Percentiles rank a stretch among this genome's conserved stretches.
Conservation (phyloP, 2,888 invertebrate species). For the Orthosia cruda region DNA sequence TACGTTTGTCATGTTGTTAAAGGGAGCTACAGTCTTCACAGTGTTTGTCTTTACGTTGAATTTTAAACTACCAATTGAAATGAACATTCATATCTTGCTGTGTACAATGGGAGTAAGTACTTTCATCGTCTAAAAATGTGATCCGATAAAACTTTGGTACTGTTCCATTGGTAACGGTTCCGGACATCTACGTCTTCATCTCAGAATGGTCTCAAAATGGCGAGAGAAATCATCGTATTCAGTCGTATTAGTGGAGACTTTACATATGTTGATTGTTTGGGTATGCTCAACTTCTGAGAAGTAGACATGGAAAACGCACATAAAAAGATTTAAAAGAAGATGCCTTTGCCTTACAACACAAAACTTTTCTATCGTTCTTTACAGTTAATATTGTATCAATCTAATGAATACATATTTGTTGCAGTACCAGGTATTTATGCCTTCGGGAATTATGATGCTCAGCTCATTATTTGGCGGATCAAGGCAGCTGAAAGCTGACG, state of each 20-base stretch:
- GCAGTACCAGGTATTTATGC: conserved; percentile 57
- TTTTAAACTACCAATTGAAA: conserved; percentile 62
- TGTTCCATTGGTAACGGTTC: background rate
- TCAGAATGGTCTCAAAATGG: background rate
- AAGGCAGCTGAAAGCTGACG: conserved; percentile 15
- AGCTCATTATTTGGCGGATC: conserved; percentile 61
- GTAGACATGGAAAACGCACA: background rate
- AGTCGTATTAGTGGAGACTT: too few relatives aligned
- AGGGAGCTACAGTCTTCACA: conserved; percentile 72
- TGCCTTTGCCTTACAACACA: background rate
- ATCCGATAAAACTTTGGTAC: background rate
- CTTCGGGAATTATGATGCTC: conserved; percentile 57
- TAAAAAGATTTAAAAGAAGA: background rate
- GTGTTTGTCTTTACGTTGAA: conserved; percentile 72
- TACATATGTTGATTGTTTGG: too few relatives aligned
- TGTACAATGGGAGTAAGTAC: conserved; percentile 81
- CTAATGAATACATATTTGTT: conserved; percentile 24
- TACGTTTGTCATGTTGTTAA: conserved; percentile 73
- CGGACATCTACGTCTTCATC: background rate
- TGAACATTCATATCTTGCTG: conserved; percentile 75
- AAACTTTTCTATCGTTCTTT: too few relatives aligned
- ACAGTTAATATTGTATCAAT: background rate
- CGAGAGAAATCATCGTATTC: too few relatives aligned
- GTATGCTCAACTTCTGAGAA: too few relatives aligned
- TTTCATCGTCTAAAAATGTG: background rate